Percentiles rank a stretch among this genome's conserved stretches.
These are phyloP conservation scores for Acrocephalus scirpaceus DNA, from an alignment of 2,797 vertebrate species.

Conservation along the genomic window DNA sequence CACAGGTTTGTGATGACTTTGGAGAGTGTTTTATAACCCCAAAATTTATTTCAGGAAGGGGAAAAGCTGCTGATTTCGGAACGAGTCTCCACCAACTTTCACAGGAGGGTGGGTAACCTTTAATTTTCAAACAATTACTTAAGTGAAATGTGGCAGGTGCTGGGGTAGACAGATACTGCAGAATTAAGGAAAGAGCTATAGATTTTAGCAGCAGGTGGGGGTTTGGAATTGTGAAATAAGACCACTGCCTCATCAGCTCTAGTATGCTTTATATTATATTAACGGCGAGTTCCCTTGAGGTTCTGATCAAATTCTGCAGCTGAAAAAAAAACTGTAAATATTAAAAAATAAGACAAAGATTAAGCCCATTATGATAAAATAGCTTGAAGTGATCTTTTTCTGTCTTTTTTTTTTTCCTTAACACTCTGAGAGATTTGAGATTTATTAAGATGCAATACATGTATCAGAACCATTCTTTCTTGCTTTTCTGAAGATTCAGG, in stretches of 20 bases:
- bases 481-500: neutral
- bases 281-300: neutral
- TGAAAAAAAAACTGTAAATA: neutral
- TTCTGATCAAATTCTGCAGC: neutral
- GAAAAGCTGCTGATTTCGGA: conserved; percentile 37
- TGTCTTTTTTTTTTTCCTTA: neutral
- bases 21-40: conserved; percentile 52
- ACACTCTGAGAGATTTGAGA: neutral
- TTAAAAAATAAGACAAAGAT: neutral
- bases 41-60: conserved; percentile 44
- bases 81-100: neutral
- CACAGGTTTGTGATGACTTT: conserved; percentile 56
- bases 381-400: neutral
- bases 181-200: conserved; percentile 8
- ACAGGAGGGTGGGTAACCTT: conserved; percentile 17
- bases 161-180: neutral
- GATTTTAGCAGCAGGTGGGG: conserved; percentile 29
- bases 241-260: neutral
- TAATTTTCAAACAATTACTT: conserved; percentile 47
- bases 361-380: neutral
- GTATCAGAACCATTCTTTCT: neutral
- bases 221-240: neutral
- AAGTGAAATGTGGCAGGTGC: conserved; percentile 15
- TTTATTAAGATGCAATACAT: neutral
- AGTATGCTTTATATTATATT: neutral